Percentiles rank a stretch among this genome's conserved stretches.
These are phyloP conservation scores for Epinephelus moara DNA, from an alignment of 2,113 vertebrate species.

Conservation along the genomic window DNA sequence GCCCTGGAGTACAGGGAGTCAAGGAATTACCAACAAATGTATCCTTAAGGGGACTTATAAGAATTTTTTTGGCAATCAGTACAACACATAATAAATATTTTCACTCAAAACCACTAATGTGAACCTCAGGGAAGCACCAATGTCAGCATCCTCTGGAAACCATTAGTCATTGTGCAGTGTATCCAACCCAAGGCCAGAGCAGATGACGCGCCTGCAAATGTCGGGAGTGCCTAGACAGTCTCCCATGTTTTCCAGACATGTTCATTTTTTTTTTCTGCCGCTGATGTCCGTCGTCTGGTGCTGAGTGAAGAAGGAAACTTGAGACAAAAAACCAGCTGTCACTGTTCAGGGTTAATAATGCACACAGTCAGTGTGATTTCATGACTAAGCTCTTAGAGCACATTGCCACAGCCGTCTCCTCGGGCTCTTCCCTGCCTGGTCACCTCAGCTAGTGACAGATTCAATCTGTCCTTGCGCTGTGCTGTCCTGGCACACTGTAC, in stretches of 20 bases:
- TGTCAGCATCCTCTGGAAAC: neutral
- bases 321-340: neutral
- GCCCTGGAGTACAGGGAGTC: too few relatives aligned
- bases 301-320: conserved; percentile 10
- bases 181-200: neutral
- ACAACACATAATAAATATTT: neutral
- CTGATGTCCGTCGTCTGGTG: neutral
- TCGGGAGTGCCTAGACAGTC: neutral
- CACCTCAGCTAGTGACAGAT: conserved; percentile 39
- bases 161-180: neutral
- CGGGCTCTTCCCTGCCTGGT: conserved; percentile 14
- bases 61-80: too few relatives aligned
- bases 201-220: neutral
- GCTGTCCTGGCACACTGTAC: conserved; percentile 9
- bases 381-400: conserved; percentile 13
- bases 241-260: neutral
- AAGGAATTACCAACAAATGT: too few relatives aligned
- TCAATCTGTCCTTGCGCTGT: conserved; percentile 30
- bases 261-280: neutral
- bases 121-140: neutral
- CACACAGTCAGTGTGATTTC: conserved; percentile 25
- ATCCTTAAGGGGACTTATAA: too few relatives aligned
- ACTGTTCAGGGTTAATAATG: conserved; percentile 15
- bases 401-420: conserved; percentile 26
- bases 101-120: neutral